Evolutionary conservation across 1,140 invertebrate genomes (phyloP), one percentile per base, ranked within the genome.

Genomic region (Gryon sp.): DNA sequence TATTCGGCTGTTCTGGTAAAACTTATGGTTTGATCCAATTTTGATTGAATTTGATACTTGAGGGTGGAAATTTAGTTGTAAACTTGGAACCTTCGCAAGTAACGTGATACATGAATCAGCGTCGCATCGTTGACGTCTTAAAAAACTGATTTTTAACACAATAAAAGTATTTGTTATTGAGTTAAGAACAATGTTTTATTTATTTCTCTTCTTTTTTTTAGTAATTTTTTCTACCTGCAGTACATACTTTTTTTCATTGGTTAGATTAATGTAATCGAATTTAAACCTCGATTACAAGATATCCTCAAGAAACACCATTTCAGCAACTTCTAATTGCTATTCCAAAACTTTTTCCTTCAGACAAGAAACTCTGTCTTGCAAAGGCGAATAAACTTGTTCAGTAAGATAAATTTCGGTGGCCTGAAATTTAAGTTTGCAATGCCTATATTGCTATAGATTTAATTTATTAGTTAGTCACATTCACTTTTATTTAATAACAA

Each of bases 271-370:
- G n/a, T n/a, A n/a, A n/a, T n/a, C n/a, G 4, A 22, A 9, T 12
- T 41, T 20, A n/a, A 38, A 16, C 3, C n/a, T 6, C 52, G 5
- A 11, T n/a, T n/a, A n/a, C n/a, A n/a, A 20, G 5, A 2, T 12
- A 40, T 20, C 15, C 40, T 24, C 32, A 20, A 18, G 30, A 15
- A 55, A 19, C 16, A 32, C n/a, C 57, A 8, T 63, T 53, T 60
- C 26, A 57, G 19, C 26, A 72, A 72, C 68, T 72, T 63, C 57
- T 72, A 72, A 72, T 63, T 72, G 57, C 68, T 55, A 72, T 62
- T 72, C 32, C 12, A 36, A 0, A 72, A 63, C 57, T 72, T 72
- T 62, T 72, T 72, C 22, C 19, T 9, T 30, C 15, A 19, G 12
- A 19, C 45, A 62, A 68, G 50, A 52, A 63, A 53, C 57, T 48